A percentile compares a stretch with the other conserved stretches of the same genome.
These are phyloP conservation scores for Chondrilla cf. caribensis DNA, from an alignment of 37 sponge, comb jelly and placozoan genomes.

Conservation along the genomic window DNA sequence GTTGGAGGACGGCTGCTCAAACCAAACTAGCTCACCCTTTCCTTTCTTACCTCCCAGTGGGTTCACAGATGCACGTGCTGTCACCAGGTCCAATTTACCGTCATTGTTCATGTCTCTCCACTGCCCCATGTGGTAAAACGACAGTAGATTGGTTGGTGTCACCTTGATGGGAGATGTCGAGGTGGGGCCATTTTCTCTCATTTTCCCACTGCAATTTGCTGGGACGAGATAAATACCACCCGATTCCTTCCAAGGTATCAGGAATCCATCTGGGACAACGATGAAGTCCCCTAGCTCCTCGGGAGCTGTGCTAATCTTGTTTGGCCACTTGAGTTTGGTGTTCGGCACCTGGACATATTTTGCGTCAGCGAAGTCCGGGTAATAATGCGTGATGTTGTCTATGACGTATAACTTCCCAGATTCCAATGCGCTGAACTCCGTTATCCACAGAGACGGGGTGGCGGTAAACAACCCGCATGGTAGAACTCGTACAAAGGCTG, in stretches of 20 bases:
- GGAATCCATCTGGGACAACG: slow-evolving; percentile 44
- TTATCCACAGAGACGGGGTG: slow-evolving; percentile 46
- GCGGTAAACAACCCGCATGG: slow-evolving; percentile 11
- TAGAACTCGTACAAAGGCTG: slow-evolving; percentile 32
- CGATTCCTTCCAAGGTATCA: slow-evolving; percentile 25
- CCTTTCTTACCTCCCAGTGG: slow-evolving; percentile 17
- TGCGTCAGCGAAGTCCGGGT: slow-evolving; percentile 27
- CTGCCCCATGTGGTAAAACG: slow-evolving; percentile 37
- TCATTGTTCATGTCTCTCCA: slow-evolving; percentile 54
- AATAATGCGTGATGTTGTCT: slow-evolving; percentile 13
- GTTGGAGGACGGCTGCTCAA: slow-evolving; percentile 39
- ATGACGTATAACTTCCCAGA: slow-evolving; percentile 26
- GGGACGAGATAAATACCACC: slow-evolving; percentile 37
- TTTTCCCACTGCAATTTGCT: slow-evolving; percentile 10
- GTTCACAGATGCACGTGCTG: slow-evolving; percentile 26
- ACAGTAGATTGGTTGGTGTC: slow-evolving; percentile 6
- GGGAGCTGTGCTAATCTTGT: slow-evolving; percentile 26
- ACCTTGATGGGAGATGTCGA: slow-evolving; percentile 19
- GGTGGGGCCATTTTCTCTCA: too few relatives aligned
- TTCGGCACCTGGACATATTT: slow-evolving; percentile 12
- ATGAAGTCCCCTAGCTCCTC: slow-evolving; percentile 34
- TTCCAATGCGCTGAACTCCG: slow-evolving; percentile 39
- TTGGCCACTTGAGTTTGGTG: slow-evolving; percentile 45
- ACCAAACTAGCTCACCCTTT: slow-evolving; percentile 44
- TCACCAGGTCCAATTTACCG: slow-evolving; percentile 36